A percentile compares a stretch with the other conserved stretches of the same genome.
Evolutionary conservation across 2,113 vertebrate species (phyloP).

Genomic region (Antennarius striatus): DNA sequence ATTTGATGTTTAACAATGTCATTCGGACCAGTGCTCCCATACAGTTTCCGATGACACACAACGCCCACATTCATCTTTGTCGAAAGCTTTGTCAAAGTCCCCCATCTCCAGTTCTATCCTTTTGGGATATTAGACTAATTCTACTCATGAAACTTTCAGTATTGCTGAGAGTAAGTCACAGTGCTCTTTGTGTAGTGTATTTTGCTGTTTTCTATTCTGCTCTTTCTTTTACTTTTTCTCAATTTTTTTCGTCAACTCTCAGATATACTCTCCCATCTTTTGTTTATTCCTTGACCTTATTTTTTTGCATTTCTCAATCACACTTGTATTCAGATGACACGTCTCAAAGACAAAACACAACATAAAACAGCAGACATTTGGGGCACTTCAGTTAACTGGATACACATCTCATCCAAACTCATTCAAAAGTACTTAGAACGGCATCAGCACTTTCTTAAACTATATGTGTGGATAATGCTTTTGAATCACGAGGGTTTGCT

Average conservation of each 20-base stretch:
- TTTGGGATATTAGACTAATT: conserved; percentile 38
- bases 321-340: too few species aligned
- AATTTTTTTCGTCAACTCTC: neutral
- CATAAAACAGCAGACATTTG: too few species aligned
- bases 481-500: neutral
- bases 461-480: neutral
- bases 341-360: too few species aligned
- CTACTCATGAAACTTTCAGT: conserved; percentile 54
- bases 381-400: too few species aligned
- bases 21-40: conserved; percentile 19
- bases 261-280: too few species aligned
- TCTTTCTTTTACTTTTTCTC: conserved; percentile 2
- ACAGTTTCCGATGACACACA: conserved; percentile 16
- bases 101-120: conserved; percentile 35
- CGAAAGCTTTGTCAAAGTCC: conserved; percentile 32
- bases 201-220: neutral
- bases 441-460: too few species aligned
- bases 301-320: too few species aligned
- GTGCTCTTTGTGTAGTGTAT: conserved; percentile 11
- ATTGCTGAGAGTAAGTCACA: conserved; percentile 28
- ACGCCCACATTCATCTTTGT: conserved; percentile 16
- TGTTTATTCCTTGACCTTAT: too few species aligned
- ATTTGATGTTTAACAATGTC: conserved; percentile 60
- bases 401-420: too few species aligned
- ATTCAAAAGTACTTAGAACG: too few species aligned